These are phyloP conservation scores for Oryzaephilus surinamensis DNA, from an alignment of 1,140 invertebrate genomes.

Conservation along the genomic window DNA sequence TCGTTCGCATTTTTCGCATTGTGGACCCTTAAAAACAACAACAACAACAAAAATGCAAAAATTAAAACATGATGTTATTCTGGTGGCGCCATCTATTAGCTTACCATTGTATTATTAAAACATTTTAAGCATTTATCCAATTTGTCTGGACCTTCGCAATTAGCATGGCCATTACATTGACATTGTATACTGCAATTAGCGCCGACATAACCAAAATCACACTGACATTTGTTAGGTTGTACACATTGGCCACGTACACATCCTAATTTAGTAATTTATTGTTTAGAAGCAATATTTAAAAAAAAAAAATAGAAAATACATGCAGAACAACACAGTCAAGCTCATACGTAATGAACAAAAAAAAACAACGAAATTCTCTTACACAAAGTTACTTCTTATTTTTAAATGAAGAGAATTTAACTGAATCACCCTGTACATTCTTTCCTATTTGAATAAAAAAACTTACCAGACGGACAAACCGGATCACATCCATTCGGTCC, in stretches of 20 bases:
- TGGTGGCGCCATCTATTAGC: too few species aligned
- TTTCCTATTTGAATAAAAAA: neutral
- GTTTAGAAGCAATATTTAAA: too few species aligned
- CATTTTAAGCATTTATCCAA: slow-evolving; percentile 75
- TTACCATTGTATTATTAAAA: slow-evolving; percentile 82
- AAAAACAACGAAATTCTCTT: too few species aligned
- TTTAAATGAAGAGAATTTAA: too few species aligned
- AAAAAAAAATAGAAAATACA: too few species aligned
- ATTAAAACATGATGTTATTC: too few species aligned
- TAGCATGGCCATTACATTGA: slow-evolving; percentile 87
- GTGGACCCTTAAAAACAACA: slow-evolving; percentile 44
- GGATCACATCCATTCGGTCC: slow-evolving; percentile 57
- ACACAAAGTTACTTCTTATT: too few species aligned
- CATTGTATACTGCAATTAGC: slow-evolving; percentile 88
- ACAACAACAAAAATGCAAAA: slow-evolving; percentile 1
- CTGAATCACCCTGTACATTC: too few species aligned
- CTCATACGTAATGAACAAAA: too few species aligned
- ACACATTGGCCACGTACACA: slow-evolving; percentile 82
- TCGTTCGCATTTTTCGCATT: slow-evolving; percentile 80
- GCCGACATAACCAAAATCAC: slow-evolving; percentile 92
- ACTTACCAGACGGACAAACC: slow-evolving; percentile 58
- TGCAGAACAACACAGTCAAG: too few species aligned
- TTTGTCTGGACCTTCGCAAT: slow-evolving; percentile 77
- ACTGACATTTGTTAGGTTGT: slow-evolving; percentile 74
- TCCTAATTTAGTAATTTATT: slow-evolving; percentile 40